A percentile compares a stretch with the other conserved stretches of the same genome.
phyloP scores from a whole-genome alignment of 2,797 vertebrate genomes.

The Peromyscus nudipes region DNA sequence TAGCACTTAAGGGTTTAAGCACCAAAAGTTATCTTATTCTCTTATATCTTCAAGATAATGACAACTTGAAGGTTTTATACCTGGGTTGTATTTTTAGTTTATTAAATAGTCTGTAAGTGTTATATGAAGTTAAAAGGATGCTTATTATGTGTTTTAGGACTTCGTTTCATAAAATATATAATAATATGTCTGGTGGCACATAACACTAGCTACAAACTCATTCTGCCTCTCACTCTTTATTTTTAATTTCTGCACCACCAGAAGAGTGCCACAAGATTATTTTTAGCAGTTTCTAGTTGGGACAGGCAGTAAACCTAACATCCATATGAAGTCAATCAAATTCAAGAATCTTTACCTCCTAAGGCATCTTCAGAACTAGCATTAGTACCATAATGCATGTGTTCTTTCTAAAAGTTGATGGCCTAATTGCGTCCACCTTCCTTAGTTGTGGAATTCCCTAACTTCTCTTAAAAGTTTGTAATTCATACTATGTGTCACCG shows the following conservation, averaged over 20 bases:
- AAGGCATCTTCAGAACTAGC: background rate
- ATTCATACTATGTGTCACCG: background rate
- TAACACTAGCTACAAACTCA: slow-evolving; percentile 22
- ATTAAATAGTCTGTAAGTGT: background rate
- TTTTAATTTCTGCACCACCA: slow-evolving; percentile 23
- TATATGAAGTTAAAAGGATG: background rate
- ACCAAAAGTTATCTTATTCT: background rate
- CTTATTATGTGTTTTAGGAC: background rate
- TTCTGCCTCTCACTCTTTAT: background rate
- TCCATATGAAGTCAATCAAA: background rate
- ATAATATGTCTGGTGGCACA: background rate
- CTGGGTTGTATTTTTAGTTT: background rate
- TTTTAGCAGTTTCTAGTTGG: background rate
- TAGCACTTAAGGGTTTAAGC: background rate
- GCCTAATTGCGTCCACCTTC: background rate
- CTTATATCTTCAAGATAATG: background rate
- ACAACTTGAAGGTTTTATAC: background rate
- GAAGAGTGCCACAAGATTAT: background rate
- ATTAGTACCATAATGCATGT: background rate
- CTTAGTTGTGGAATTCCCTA: background rate
- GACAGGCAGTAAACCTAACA: slow-evolving; percentile 1
- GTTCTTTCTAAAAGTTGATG: slow-evolving; percentile 24
- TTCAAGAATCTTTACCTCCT: background rate
- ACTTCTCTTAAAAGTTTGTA: background rate
- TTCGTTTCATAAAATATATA: slow-evolving; percentile 35